Conservation (phyloP, 2,113 vertebrate species). For the Pipa parva region DNA sequence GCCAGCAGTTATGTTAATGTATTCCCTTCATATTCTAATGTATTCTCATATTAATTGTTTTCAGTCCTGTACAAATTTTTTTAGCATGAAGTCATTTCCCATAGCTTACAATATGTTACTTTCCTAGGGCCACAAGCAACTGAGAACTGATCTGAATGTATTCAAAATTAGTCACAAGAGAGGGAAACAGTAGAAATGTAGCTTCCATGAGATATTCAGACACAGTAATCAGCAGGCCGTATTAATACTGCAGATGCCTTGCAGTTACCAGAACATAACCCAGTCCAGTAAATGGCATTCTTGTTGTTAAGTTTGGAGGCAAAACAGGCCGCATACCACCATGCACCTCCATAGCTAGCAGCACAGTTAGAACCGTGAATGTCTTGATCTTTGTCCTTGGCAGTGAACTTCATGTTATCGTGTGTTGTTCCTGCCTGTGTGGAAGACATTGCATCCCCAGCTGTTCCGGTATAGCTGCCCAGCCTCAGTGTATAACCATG, state of each 20-base stretch:
- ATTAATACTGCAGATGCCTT: conserved; percentile 31
- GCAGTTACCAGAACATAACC: conserved; percentile 27
- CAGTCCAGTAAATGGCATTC: conserved; percentile 17
- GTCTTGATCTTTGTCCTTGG: conserved; percentile 41
- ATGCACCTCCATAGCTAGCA: conserved; percentile 17
- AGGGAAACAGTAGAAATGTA: too few relatives aligned
- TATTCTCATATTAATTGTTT: too few relatives aligned
- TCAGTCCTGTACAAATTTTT: too few relatives aligned
- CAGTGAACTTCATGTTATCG: conserved; percentile 42
- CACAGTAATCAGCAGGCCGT: conserved; percentile 24
- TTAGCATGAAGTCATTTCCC: too few relatives aligned
- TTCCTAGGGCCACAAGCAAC: too few relatives aligned
- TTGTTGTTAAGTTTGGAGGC: conserved; percentile 34
- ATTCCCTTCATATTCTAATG: too few relatives aligned
- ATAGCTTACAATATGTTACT: too few relatives aligned
- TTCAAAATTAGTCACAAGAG: too few relatives aligned
- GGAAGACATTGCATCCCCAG: conserved; percentile 38
- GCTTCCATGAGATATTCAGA: too few relatives aligned
- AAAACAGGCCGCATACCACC: conserved; percentile 31
- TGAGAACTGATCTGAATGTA: too few relatives aligned
- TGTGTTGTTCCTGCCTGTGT: background rate
- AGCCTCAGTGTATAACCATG: conserved; percentile 45
- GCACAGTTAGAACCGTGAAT: conserved; percentile 29
- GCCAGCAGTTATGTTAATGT: too few relatives aligned
- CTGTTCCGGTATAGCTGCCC: conserved; percentile 29